Evolutionary conservation across 37 sponge, comb jelly and placozoan species (phyloP).

Genomic region (Bolinopsis microptera): DNA sequence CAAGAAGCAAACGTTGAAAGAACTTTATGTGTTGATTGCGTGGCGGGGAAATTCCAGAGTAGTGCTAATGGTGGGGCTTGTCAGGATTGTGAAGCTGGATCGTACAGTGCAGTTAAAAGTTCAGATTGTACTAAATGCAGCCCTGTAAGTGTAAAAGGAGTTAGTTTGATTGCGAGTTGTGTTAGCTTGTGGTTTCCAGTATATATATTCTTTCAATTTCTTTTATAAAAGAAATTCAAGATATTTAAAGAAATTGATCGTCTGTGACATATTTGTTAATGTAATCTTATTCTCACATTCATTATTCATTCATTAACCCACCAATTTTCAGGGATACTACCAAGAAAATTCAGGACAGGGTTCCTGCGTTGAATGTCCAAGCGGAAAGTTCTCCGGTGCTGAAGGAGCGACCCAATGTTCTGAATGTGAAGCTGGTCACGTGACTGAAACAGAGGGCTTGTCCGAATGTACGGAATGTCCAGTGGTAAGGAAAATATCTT

Average conservation of each 20-base stretch:
- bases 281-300: too few species aligned
- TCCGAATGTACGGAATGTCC: not conserved
- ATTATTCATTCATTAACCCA: too few species aligned
- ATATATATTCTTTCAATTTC: too few species aligned
- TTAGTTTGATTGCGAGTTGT: too few species aligned
- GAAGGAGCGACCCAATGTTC: not conserved
- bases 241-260: too few species aligned
- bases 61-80: not conserved
- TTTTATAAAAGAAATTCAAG: too few species aligned
- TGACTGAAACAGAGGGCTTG: not conserved
- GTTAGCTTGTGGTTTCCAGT: too few species aligned
- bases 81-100: not conserved
- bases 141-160: too few species aligned
- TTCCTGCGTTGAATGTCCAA: not conserved
- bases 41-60: not conserved
- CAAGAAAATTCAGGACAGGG: not conserved
- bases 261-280: too few species aligned
- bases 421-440: not conserved
- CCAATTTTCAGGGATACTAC: not conserved
- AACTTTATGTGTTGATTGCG: conserved; percentile 27
- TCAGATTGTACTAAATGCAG: not conserved
- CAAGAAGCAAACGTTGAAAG: not conserved
- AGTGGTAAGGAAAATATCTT: too few species aligned
- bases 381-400: not conserved
- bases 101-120: not conserved